These are phyloP conservation scores for Scolopax mira DNA, from an alignment of 2,113 vertebrate genomes.

Conservation along the genomic window DNA sequence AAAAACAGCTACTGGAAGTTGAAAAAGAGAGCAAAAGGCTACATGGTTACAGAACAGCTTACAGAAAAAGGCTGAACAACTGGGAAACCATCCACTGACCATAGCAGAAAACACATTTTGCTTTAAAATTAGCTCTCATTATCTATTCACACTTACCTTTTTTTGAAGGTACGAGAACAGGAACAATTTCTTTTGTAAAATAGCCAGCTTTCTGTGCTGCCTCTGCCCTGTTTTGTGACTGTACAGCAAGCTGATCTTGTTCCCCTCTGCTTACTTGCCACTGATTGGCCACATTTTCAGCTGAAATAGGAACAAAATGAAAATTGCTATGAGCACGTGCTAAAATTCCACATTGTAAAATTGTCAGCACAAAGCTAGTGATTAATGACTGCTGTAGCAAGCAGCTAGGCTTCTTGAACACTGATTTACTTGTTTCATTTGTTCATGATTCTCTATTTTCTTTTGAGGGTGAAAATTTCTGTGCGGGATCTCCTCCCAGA, in stretches of 20 bases:
- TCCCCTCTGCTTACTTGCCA: constrained; percentile 87
- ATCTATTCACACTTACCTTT: constrained; percentile 77
- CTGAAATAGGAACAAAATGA: constrained; percentile 65
- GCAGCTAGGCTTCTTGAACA: neutral
- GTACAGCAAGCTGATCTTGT: constrained; percentile 86
- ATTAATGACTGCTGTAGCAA: neutral
- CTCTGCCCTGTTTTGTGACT: constrained; percentile 89
- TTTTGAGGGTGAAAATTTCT: neutral
- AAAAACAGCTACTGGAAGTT: neutral
- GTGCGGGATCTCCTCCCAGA: neutral
- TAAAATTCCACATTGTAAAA: neutral
- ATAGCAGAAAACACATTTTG: neutral
- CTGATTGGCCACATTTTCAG: constrained; percentile 94
- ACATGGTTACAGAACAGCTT: neutral
- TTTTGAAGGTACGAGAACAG: constrained; percentile 85
- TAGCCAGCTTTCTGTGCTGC: constrained; percentile 89
- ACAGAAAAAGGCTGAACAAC: neutral
- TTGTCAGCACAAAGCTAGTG: neutral
- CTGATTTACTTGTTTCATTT: neutral
- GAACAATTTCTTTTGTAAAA: constrained; percentile 92
- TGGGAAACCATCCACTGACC: neutral
- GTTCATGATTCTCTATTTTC: neutral
- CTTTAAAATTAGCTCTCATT: neutral
- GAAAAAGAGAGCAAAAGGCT: neutral
- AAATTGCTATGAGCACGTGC: neutral